Base-by-base conservation (phyloP, 2,797 vertebrate genomes). In the Basileuterus tristriatus region DNA sequence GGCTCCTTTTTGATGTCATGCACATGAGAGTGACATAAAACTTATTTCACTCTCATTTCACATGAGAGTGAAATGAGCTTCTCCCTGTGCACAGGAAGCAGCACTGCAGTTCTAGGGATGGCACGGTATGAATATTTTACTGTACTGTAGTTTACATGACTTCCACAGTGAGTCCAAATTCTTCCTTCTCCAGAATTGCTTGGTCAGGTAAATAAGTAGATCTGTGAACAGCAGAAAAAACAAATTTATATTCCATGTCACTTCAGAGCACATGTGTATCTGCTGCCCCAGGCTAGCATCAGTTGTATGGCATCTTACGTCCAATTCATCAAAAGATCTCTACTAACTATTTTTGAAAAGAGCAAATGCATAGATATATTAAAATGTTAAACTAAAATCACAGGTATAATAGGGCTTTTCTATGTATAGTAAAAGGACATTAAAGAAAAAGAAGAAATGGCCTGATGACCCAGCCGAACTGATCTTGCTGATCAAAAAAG, bases 321-420 rank as follows among this genome's bases (percentile, higher is more conserved):
- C 22, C 39, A 79, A 77, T 93, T 93, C 62, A 63, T 94, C 95
- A 80, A 69, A 95, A 96, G 82, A 89, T 75, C 88, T 93, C 63
- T 79, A 56, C 52, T 77, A 89, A 32, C 76, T 95, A 29, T 81
- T 97, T 79, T 93, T 19, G 83, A 86, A 88, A 78, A 53, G 64
- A 63, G 13, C 46, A 52, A n/a, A 85, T 87, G 34, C 39, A 70
- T 64, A 64, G 65, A 22, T 82, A 53, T 34, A 80, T 70, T 82
- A 82, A 89, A 71, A 93, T 63, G 6, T 59, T 92, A 79, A 96
- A 63, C 56, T 85, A 49, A 90, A 62, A 63, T 55, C 39, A 36
- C 20, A 53, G 36, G 3, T 65, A 22, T 39, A 15, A 32, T 32
- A n/a, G 64, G 9, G 3, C 46, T 91, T 96, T 59, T 63, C 19